Evolutionary conservation across 2,888 invertebrate genomes (phyloP).

Genomic region (Dyspetes luteomarginatus): DNA sequence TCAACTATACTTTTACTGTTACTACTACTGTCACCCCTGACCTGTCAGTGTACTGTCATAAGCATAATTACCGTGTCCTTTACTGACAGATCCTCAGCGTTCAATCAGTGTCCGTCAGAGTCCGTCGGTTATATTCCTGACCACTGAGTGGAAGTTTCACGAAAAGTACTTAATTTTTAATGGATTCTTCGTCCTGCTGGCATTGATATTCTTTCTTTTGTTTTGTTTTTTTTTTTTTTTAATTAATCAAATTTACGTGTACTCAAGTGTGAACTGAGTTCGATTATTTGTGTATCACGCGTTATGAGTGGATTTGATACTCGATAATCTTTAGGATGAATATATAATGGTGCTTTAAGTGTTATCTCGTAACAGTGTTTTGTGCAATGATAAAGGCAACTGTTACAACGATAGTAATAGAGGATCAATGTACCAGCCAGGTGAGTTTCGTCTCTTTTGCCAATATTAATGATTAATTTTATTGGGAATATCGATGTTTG

Average conservation of each 20-base stretch:
- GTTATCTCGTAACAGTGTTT: conserved; percentile 74
- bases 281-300: background rate
- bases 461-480: background rate
- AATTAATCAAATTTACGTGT: background rate
- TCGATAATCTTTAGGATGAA: conserved; percentile 60
- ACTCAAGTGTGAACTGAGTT: background rate
- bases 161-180: conserved; percentile 44
- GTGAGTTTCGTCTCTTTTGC: conserved; percentile 70
- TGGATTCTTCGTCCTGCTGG: conserved; percentile 15
- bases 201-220: too few relatives aligned
- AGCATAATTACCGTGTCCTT: background rate
- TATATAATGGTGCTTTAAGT: conserved; percentile 73
- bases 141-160: conserved; percentile 28
- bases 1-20: too few relatives aligned
- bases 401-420: conserved; percentile 72
- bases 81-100: conserved; percentile 22
- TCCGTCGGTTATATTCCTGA: conserved; percentile 31
- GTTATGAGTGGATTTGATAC: conserved; percentile 17
- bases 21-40: background rate
- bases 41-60: background rate
- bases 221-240: background rate
- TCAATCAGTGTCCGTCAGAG: conserved; percentile 43
- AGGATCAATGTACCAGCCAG: conserved; percentile 82
- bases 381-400: conserved; percentile 81
- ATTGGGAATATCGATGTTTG: background rate